A percentile compares a stretch with the other conserved stretches of the same genome.
Evolutionary conservation across 2,888 invertebrate genomes (phyloP).

Genomic region (Gasteruption jaculator): DNA sequence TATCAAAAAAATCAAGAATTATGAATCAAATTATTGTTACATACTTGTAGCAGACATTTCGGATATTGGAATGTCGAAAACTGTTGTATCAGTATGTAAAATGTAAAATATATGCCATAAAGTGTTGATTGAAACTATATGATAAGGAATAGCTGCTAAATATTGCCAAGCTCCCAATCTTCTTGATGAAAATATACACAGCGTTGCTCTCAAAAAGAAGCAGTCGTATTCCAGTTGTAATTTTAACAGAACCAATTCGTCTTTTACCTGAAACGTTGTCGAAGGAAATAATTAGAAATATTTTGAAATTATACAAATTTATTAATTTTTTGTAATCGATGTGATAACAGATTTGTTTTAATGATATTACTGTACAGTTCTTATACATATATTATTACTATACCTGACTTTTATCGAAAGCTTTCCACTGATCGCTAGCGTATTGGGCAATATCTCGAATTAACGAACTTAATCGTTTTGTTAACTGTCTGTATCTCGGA

Average conservation of each 20-base stretch:
- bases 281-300: not conserved
- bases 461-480: slow-evolving; percentile 64
- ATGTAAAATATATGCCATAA: slow-evolving; percentile 67
- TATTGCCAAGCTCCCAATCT: slow-evolving; percentile 79
- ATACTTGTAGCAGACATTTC: slow-evolving; percentile 23
- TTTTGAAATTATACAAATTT: slow-evolving; percentile 7
- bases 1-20: not conserved
- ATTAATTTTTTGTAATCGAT: too few species aligned
- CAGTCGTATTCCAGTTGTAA: slow-evolving; percentile 71
- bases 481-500: slow-evolving; percentile 65
- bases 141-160: slow-evolving; percentile 70
- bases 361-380: not conserved
- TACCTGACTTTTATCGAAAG: slow-evolving; percentile 50
- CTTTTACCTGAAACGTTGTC: slow-evolving; percentile 38
- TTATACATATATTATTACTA: slow-evolving; percentile 28
- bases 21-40: not conserved
- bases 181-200: slow-evolving; percentile 66
- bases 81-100: slow-evolving; percentile 57
- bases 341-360: too few species aligned
- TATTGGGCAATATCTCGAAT: slow-evolving; percentile 70
- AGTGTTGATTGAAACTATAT: slow-evolving; percentile 56
- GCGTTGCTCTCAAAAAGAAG: slow-evolving; percentile 66
- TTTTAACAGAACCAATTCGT: slow-evolving; percentile 55
- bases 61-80: slow-evolving; percentile 34
- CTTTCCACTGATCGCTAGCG: slow-evolving; percentile 67